A percentile compares a stretch with the other conserved stretches of the same genome.
phyloP scores from a whole-genome alignment of 2,113 vertebrate genomes.

The Xiphias gladius region DNA sequence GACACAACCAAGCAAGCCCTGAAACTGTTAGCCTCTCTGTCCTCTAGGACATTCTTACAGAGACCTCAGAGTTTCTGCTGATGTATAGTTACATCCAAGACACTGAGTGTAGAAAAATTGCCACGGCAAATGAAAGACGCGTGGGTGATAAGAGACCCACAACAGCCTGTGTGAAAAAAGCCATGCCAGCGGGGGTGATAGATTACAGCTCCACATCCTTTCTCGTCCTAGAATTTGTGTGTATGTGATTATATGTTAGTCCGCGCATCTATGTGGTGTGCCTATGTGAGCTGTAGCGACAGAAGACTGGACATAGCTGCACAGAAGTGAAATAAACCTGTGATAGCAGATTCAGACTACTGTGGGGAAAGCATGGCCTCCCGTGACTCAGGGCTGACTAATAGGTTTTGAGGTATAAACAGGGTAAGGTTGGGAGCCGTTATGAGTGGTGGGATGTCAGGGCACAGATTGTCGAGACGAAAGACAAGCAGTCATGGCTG shows the following conservation, averaged over 20 bases:
- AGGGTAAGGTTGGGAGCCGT: conserved; percentile 52
- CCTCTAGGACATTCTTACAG: conserved; percentile 42
- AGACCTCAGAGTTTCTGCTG: conserved; percentile 45
- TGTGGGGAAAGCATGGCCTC: conserved; percentile 52
- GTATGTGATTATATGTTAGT: conserved; percentile 22
- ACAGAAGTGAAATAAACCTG: conserved; percentile 48
- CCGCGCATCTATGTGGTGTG: conserved; percentile 18
- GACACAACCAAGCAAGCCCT: not conserved
- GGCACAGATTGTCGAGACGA: conserved; percentile 55
- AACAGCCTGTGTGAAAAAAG: conserved; percentile 72
- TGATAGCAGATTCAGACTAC: conserved; percentile 46
- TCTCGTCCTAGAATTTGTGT: conserved; percentile 37
- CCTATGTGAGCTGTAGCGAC: conserved; percentile 13
- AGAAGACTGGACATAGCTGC: conserved; percentile 23
- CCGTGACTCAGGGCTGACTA: conserved; percentile 60
- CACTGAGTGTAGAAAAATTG: conserved; percentile 59
- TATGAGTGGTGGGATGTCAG: conserved; percentile 66
- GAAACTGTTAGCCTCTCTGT: conserved; percentile 50
- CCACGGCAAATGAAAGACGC: conserved; percentile 56
- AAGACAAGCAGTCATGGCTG: conserved; percentile 62
- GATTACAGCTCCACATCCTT: conserved; percentile 58
- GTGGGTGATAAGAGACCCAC: conserved; percentile 63
- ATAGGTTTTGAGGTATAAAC: conserved; percentile 73
- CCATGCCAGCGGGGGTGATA: conserved; percentile 68
- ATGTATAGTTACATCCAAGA: conserved; percentile 61